phyloP scores from a whole-genome alignment of 2,113 vertebrate species.

The Upupa epops region DNA sequence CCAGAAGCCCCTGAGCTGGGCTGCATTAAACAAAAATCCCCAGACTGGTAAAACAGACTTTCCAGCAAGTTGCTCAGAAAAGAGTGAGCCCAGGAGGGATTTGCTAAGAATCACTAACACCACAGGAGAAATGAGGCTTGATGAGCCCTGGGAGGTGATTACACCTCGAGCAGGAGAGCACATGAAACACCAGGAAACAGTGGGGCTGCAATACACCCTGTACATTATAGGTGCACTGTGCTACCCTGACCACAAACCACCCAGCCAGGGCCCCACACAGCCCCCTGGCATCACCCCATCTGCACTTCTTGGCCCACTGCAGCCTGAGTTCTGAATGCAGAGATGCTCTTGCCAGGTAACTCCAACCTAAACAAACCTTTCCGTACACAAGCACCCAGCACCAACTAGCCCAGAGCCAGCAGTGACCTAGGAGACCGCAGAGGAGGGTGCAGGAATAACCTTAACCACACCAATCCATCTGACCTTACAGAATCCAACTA shows the following conservation, averaged over 20 bases:
- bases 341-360: background rate
- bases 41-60: background rate
- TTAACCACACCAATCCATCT: background rate
- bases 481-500: no score
- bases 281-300: background rate
- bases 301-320: no score
- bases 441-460: background rate
- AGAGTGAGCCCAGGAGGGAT: background rate
- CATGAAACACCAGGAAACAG: background rate
- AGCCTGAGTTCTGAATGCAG: background rate
- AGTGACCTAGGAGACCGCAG: fast-evolving
- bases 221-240: background rate
- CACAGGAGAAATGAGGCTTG: background rate
- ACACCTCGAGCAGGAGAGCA: background rate
- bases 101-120: background rate
- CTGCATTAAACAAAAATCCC: background rate
- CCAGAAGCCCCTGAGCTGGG: background rate
- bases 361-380: background rate
- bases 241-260: background rate
- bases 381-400: background rate
- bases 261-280: background rate
- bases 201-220: fast-evolving
- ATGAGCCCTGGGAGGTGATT: background rate
- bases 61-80: background rate
- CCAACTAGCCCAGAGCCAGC: fast-evolving